Evolutionary conservation across 2,888 invertebrate genomes (phyloP).

Genomic region (Stenolophus ochropezus): DNA sequence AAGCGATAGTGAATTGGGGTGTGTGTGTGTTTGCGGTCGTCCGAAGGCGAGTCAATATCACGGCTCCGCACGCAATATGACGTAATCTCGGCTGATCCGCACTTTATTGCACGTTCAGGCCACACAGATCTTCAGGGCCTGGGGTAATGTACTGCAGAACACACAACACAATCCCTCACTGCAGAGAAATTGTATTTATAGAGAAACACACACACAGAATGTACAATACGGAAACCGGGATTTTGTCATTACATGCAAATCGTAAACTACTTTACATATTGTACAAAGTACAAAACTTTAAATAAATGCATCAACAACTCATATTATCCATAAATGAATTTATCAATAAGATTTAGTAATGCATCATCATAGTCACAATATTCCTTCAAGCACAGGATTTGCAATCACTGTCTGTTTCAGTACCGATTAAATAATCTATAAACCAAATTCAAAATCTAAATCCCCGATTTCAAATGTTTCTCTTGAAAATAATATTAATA

Average conservation of each 20-base stretch:
- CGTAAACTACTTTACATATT: too few relatives aligned
- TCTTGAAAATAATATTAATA: not conserved
- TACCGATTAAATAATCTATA: not conserved
- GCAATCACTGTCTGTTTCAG: not conserved
- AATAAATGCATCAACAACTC: too few relatives aligned
- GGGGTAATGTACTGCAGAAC: not conserved
- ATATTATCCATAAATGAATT: too few relatives aligned
- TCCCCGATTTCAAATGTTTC: not conserved
- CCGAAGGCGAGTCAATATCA: not conserved
- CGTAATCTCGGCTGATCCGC: constrained; percentile 12
- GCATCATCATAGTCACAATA: too few relatives aligned
- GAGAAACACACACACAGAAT: not conserved
- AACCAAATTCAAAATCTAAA: not conserved
- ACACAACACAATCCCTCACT: not conserved
- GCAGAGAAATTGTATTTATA: not conserved
- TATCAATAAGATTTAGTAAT: too few relatives aligned
- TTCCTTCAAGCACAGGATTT: too few relatives aligned
- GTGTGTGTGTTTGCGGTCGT: not conserved
- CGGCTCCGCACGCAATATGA: not conserved
- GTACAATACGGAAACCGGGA: not conserved
- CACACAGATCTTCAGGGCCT: not conserved
- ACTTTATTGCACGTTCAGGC: constrained; percentile 12
- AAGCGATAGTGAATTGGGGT: too few relatives aligned
- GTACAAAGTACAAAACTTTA: too few relatives aligned
- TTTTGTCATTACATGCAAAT: too few relatives aligned